Base-by-base conservation (phyloP, 2,113 vertebrate genomes). In the Cebidichthys violaceus region DNA sequence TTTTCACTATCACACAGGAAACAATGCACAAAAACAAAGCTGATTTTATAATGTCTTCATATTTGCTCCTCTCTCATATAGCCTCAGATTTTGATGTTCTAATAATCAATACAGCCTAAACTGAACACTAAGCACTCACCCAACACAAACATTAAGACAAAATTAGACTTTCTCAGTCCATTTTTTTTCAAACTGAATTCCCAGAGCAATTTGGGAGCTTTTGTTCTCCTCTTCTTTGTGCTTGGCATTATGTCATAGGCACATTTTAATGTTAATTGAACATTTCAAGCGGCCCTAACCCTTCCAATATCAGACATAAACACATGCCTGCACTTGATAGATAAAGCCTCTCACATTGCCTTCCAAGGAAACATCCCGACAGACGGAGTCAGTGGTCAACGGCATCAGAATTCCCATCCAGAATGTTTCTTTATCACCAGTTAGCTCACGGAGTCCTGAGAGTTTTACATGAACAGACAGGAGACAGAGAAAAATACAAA, bases 251-350 rank as follows among this genome's bases (percentile, higher is more conserved):
- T 90, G 89, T 92, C 88, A 87, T 70, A 75, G 82, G 66, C 79
- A 83, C 87, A 86, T 93, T 95, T 94, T 90, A 89, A 92, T 95
- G 93, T 84, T 93, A 93, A 93, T 92, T 92, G 77, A 88, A 88
- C 88, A 85, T 91, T 94, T 93, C 88, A 90, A 86, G 86, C 41
- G 52, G 65, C 50, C 81, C 59, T 52, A 81, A 81, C 93, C 92
- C 81, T 60, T 82, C 85, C 86, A 65, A 62, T 88, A 92, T 90
- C 90, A 81, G 82, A 84, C 89, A 65, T 77, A 90, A 92, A 93
- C 92, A 92, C 87, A 90, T 70, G 86, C 81, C 91, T 95, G 93
- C 87, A 76, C 86, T 85, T 75, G 69, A 89, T 73, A 94, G 94
- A 95, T 95, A 94, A 95, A 90, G 81, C 80, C 74, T 87, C 80